Evolutionary conservation across 35 echinoderm and acorn worm species (phyloP).

Genomic region (Apostichopus japonicus): DNA sequence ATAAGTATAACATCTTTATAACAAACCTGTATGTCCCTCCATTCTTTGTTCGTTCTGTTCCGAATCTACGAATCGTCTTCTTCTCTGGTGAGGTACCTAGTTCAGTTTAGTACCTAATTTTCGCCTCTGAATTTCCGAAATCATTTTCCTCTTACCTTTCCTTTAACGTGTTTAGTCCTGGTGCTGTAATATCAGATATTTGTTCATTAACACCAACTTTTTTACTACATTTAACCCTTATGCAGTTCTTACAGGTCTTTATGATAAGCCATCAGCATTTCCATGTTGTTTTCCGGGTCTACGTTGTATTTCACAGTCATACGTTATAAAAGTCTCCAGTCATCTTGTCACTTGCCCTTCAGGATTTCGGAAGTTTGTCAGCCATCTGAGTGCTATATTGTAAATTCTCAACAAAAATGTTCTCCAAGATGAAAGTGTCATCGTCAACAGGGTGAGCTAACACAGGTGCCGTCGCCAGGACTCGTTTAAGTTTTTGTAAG

Average conservation of each 20-base stretch:
- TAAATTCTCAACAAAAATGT: not conserved
- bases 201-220: too few species aligned
- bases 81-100: not conserved
- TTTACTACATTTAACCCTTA: too few species aligned
- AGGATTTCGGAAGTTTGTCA: not conserved
- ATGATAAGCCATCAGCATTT: not conserved
- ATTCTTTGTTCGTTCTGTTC: not conserved
- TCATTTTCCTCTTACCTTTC: not conserved
- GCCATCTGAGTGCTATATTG: not conserved
- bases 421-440: not conserved
- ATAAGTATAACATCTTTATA: not conserved
- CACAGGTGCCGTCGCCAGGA: not conserved
- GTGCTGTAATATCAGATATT: too few species aligned
- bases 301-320: not conserved
- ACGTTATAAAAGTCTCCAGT: not conserved
- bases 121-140: not conserved
- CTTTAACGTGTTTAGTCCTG: too few species aligned
- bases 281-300: not conserved
- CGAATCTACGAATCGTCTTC: not conserved
- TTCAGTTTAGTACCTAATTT: not conserved
- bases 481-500: not conserved
- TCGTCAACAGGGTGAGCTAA: not conserved
- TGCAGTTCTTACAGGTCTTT: too few species aligned
- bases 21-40: not conserved
- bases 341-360: not conserved